These are phyloP conservation scores for Callorhinus ursinus DNA, from an alignment of 2,113 vertebrate species.

Conservation along the genomic window DNA sequence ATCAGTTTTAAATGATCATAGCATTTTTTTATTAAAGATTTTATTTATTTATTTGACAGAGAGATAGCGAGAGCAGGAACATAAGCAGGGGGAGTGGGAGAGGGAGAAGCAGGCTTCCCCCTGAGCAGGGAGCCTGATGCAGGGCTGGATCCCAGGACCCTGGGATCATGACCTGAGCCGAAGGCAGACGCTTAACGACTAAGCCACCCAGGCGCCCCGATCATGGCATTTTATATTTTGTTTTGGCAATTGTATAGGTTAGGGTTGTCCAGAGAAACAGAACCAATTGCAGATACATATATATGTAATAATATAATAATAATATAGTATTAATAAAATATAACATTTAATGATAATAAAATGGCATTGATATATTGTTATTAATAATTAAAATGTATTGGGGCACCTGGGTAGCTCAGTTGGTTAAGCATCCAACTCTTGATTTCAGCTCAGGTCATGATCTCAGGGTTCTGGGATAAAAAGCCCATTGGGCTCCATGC, in stretches of 20 bases:
- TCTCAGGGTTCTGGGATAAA: neutral
- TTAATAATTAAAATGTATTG: neutral
- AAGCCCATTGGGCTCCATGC: neutral
- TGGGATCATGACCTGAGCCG: too few species aligned
- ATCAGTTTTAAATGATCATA: conserved; percentile 25
- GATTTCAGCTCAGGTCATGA: neutral
- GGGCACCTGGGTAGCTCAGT: neutral
- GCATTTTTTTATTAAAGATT: neutral
- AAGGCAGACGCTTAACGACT: too few species aligned
- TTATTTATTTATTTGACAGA: too few species aligned
- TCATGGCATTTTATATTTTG: conserved; percentile 29
- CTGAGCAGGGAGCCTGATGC: too few species aligned
- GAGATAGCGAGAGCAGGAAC: too few species aligned
- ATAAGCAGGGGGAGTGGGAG: too few species aligned
- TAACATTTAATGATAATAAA: neutral
- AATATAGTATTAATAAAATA: neutral
- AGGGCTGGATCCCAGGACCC: too few species aligned
- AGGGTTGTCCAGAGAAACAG: neutral
- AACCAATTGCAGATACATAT: neutral
- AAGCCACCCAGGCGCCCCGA: too few species aligned
- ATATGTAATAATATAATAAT: neutral
- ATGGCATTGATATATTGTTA: neutral
- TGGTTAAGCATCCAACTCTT: neutral
- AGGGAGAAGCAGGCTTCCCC: too few species aligned
- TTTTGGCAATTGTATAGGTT: neutral